phyloP scores from a whole-genome alignment of 2,797 vertebrate genomes.

The Centroberyx gerrardi region DNA sequence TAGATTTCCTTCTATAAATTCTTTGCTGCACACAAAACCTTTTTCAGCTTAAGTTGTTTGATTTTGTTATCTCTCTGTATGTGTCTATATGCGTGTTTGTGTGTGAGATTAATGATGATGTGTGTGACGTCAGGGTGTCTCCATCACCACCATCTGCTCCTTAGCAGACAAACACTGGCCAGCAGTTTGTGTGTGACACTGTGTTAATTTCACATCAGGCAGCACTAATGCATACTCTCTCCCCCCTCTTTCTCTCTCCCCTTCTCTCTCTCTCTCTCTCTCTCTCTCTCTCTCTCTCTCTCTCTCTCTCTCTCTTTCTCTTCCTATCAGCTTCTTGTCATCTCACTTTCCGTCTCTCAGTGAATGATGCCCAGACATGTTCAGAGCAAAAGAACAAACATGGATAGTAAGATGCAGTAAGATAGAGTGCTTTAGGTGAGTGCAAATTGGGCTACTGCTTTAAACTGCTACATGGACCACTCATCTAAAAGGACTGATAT shows the following conservation, averaged over 20 bases:
- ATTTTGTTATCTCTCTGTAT: constrained; percentile 12
- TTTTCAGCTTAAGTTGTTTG: constrained; percentile 19
- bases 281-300: constrained; percentile 8
- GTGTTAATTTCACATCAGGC: constrained; percentile 70
- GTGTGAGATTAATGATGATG: constrained; percentile 78
- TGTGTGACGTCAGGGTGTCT: constrained; percentile 64
- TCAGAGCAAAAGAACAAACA: neutral
- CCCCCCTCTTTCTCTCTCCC: constrained; percentile 19
- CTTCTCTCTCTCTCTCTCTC: constrained; percentile 11
- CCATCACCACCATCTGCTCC: constrained; percentile 76
- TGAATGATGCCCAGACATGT: constrained; percentile 21
- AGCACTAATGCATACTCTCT: constrained; percentile 51
- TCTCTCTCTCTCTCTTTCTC: constrained; percentile 10
- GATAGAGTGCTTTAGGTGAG: no score
- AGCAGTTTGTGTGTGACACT: constrained; percentile 59
- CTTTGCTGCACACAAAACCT: neutral
- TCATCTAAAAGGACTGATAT: neutral
- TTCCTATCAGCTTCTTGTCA: neutral
- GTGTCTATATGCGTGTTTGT: constrained; percentile 29
- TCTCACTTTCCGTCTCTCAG: neutral
- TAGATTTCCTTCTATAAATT: neutral
- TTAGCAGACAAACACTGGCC: constrained; percentile 71
- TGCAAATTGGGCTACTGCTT: neutral
- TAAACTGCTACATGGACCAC: neutral
- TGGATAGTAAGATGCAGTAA: no score